Evolutionary conservation across 2,888 invertebrate genomes (phyloP), one percentile per base, ranked within the genome.

Genomic region (Steinernema hermaphroditum): DNA sequence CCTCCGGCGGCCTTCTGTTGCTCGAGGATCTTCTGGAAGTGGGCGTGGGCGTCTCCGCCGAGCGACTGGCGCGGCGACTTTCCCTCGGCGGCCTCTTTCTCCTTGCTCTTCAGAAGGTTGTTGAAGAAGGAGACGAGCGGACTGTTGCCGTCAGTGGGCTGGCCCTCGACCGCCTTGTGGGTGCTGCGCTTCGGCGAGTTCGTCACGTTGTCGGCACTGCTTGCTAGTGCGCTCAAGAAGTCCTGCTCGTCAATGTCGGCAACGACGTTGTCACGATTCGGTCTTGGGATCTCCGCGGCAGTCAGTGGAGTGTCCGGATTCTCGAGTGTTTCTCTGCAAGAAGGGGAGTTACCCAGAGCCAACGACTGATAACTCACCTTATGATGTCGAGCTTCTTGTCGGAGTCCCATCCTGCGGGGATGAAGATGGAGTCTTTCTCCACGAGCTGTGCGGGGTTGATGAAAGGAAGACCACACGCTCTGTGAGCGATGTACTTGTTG

Each of bases 381-480:
- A 81, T 76, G 37, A 85, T 80, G 32, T 82, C 81, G 68, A 86
- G 80, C 75, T 86, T 85, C 71, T 82, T 80, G 50, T 82, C 80
- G 6, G 81, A 77, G 72, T 85, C 85, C 85, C 85, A 85, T 4
- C 85, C 85, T 24, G 85, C 81, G 6, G 85, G 85, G 8, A 85
- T 80, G 71, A 86, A 83, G 34, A 86, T 77, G 19, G 77, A 74
- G 49, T 85, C 83, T 44, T 82, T 77, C 62, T 85, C 85, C 22
- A 86, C 84, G 50, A 85, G 78, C 72, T 84, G 82, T 2, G 85
- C 82, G 9, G 81, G 75, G 14, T 75, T 74, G 19, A 83, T 83
- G 74, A 85, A 85, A 19, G 83, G 82, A 4, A 82, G 73, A 8
- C 81, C 80, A 70, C 79, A 85, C 8, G 83, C 81, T 16, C 85